Base-by-base conservation (phyloP, 1,140 invertebrate species). In the Elysia chlorotica region DNA sequence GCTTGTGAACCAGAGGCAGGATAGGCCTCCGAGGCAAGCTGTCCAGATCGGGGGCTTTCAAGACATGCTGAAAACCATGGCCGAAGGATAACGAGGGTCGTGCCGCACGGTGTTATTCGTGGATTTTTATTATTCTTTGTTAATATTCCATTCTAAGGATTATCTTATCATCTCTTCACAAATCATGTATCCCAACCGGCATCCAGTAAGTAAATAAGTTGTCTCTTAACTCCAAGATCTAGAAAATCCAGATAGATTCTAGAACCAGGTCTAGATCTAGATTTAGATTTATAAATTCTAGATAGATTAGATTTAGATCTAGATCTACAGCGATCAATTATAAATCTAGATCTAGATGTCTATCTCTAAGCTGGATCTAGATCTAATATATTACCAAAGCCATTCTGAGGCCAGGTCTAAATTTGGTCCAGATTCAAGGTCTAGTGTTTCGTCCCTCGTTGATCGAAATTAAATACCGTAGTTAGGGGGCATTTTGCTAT, bases 131-230 rank as follows among this genome's bases (percentile, higher is more conserved):
- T n/a, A n/a, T n/a, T n/a, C n/a, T n/a, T 35, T 3, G 63, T 25
- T 31, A 14, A 6, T 36, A n/a, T 41, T 41, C 3, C 17, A 36
- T 3, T 59, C 53, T 23, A 66, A 33, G 62, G 71, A 73, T 54
- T 74, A 53, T 65, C 5, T 23, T 6, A 65, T 48, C 25, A 33
- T n/a, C 19, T 25, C 59, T 17, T 5, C 19, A 38, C 53, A 25
- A 31, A 81, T 65, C 57, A 87, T 87, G 86, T 87, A 87, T 80
- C 85, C 86, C 2, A 87, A 87, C 68, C 77, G 85, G 56, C 85
- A 85, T 74, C 85, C 86, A 72, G 86, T 87, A 85, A 86, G 85
- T 85, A n/a, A 23, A 23, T 10, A 21, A 48, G 10, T 48, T 48
- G 41, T 48, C 41, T n/a, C 41, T 25, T 59, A 59, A 25, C 6